phyloP scores from a whole-genome alignment of 2,888 invertebrate species.

The Drosophila prostipennis region DNA sequence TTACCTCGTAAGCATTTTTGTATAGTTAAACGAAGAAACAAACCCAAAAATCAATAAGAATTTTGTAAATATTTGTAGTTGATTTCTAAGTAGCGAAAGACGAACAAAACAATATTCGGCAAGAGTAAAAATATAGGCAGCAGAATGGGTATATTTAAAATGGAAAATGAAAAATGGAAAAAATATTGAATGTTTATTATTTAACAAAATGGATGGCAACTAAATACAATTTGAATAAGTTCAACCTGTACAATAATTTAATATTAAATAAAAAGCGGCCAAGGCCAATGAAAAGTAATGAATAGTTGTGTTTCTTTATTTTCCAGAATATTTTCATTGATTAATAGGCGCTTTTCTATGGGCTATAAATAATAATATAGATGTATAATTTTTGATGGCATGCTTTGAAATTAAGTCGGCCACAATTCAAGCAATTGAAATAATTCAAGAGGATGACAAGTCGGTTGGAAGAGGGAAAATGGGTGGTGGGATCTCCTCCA shows the following conservation, averaged over 20 bases:
- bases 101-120: constrained; percentile 29
- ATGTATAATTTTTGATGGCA: constrained; percentile 42
- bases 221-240: constrained; percentile 78
- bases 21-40: constrained; percentile 60
- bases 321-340: background rate
- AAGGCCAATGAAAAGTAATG: constrained; percentile 45
- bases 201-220: constrained; percentile 67
- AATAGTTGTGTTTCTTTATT: background rate
- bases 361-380: constrained; percentile 49
- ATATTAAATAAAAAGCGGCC: constrained; percentile 71
- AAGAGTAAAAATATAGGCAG: constrained; percentile 8
- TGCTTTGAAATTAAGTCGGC: constrained; percentile 28
- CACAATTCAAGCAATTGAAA: constrained; percentile 51
- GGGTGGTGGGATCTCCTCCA: background rate
- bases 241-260: constrained; percentile 82
- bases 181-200: constrained; percentile 69
- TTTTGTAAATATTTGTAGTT: constrained; percentile 76
- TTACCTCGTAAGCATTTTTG: constrained; percentile 69
- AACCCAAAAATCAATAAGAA: constrained; percentile 15
- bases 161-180: constrained; percentile 2
- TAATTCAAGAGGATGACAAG: constrained; percentile 33
- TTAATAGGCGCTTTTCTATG: background rate
- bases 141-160: constrained; percentile 5
- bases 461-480: background rate
- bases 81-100: constrained; percentile 74